Evolutionary conservation across 1,140 invertebrate species (phyloP).

Genomic region (Psilanteris sp.): DNA sequence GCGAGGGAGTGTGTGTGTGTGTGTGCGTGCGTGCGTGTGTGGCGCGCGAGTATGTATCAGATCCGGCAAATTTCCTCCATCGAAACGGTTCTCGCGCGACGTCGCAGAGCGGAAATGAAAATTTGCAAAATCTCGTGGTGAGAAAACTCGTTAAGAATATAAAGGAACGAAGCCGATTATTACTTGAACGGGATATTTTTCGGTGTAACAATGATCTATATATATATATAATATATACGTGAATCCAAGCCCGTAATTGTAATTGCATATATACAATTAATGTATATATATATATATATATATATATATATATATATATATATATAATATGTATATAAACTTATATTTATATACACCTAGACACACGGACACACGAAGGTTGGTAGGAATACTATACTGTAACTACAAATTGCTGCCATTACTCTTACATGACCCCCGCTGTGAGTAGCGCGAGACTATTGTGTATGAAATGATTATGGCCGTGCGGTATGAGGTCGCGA

Average conservation of each 20-base stretch:
- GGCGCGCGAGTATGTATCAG: conserved; percentile 12
- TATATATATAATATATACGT: too few species aligned
- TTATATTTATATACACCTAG: conserved; percentile 47
- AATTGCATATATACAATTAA: too few species aligned
- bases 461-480: conserved; percentile 76
- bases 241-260: too few species aligned
- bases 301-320: too few species aligned
- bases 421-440: conserved; percentile 69
- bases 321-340: too few species aligned
- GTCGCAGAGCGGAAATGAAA: conserved; percentile 48
- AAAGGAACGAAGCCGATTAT: conserved; percentile 51
- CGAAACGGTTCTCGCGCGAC: conserved; percentile 41
- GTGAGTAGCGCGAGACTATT: conserved; percentile 70
- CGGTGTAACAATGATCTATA: conserved; percentile 41
- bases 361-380: conserved; percentile 19
- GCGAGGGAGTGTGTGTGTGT: not conserved
- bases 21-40: not conserved
- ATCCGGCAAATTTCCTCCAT: conserved; percentile 47
- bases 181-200: conserved; percentile 56
- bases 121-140: conserved; percentile 56
- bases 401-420: conserved; percentile 76
- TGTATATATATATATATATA: too few species aligned
- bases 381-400: conserved; percentile 68
- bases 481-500: conserved; percentile 72
- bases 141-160: conserved; percentile 57